These are phyloP conservation scores for Morpho helenor DNA, from an alignment of 2,888 invertebrate species.

Conservation along the genomic window DNA sequence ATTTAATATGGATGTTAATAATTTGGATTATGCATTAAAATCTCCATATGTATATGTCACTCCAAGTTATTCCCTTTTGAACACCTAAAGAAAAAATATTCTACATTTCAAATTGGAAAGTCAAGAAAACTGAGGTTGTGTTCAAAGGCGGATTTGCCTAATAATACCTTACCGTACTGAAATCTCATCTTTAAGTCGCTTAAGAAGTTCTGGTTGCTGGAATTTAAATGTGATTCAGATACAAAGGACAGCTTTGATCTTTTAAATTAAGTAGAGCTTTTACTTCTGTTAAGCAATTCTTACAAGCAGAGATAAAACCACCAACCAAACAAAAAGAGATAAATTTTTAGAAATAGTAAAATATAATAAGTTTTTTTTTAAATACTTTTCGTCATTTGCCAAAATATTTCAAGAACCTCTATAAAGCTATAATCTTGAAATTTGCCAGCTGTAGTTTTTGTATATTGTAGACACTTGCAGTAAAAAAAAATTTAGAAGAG, in stretches of 20 bases:
- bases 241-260: slow-evolving; percentile 29
- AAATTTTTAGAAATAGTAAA: too few relatives aligned
- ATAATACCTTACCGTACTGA: slow-evolving; percentile 29
- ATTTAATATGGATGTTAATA: too few relatives aligned
- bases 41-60: too few relatives aligned
- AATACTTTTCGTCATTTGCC: too few relatives aligned
- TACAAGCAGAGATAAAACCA: background rate
- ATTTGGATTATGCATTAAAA: too few relatives aligned
- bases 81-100: background rate
- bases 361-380: too few relatives aligned
- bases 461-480: too few relatives aligned
- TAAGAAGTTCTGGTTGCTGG: slow-evolving; percentile 32
- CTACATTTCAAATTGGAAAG: slow-evolving; percentile 15
- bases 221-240: slow-evolving; percentile 37
- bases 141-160: slow-evolving; percentile 25
- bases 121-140: slow-evolving; percentile 21
- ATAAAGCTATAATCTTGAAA: too few relatives aligned
- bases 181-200: slow-evolving; percentile 33
- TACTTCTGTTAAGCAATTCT: slow-evolving; percentile 4
- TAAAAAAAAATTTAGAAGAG: too few relatives aligned
- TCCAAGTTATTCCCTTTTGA: background rate
- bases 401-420: too few relatives aligned
- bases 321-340: too few relatives aligned
- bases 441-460: too few relatives aligned
- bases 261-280: slow-evolving; percentile 14